Evolutionary conservation across 2,888 invertebrate species (phyloP).

Genomic region (Drosophila vallismaia): DNA sequence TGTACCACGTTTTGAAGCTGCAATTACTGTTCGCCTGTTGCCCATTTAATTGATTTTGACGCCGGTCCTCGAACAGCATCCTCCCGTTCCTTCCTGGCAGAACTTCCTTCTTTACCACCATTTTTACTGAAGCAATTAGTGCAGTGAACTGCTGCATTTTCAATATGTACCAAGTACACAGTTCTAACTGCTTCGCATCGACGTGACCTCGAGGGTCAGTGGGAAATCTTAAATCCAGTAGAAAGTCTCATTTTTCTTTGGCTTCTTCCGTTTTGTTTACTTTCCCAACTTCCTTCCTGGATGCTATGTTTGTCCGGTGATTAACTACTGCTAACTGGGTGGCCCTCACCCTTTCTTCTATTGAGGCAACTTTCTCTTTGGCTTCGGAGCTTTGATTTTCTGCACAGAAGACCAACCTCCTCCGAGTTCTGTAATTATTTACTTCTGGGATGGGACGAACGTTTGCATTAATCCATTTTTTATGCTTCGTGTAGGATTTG

Average conservation of each 20-base stretch:
- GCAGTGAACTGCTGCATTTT: constrained; percentile 54
- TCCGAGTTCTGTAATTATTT: constrained; percentile 33
- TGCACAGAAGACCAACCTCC: constrained; percentile 11
- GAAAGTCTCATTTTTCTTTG: constrained; percentile 45
- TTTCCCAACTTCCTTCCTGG: constrained; percentile 44
- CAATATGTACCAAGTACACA: constrained; percentile 45
- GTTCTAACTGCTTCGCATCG: not conserved
- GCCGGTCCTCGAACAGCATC: constrained; percentile 58
- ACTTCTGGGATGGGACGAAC: not conserved
- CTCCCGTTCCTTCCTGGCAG: not conserved
- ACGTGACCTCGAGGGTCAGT: constrained; percentile 30
- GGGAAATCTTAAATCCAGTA: constrained; percentile 23
- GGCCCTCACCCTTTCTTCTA: constrained; percentile 28
- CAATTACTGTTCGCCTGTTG: constrained; percentile 77
- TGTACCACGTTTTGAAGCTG: constrained; percentile 62
- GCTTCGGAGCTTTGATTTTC: constrained; percentile 25
- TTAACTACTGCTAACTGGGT: constrained; percentile 64
- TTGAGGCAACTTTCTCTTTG: constrained; percentile 9
- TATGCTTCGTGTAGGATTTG: constrained; percentile 10
- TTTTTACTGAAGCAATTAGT: constrained; percentile 68
- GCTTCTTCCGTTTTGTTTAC: constrained; percentile 33
- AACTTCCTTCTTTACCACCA: not conserved
- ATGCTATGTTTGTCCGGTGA: constrained; percentile 61
- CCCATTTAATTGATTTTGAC: constrained; percentile 80
- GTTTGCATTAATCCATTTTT: constrained; percentile 18